These are phyloP conservation scores for Lasioglossum vierecki DNA, from an alignment of 2,888 invertebrate species.

Conservation along the genomic window DNA sequence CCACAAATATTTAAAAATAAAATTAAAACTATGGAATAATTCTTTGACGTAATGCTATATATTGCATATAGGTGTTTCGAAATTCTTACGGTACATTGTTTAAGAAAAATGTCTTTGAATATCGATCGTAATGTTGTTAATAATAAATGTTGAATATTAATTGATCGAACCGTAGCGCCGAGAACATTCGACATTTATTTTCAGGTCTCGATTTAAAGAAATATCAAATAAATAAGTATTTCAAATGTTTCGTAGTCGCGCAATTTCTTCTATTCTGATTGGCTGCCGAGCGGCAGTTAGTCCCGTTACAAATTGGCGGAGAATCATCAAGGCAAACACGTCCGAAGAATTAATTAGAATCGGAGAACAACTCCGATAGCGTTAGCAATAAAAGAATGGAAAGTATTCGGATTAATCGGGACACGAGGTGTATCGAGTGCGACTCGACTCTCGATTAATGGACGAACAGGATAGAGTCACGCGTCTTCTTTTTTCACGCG, in stretches of 20 bases:
- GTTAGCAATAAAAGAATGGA: background rate
- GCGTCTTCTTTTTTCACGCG: constrained; percentile 32
- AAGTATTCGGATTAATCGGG: background rate
- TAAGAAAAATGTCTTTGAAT: no score
- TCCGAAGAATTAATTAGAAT: background rate
- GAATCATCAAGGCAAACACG: background rate
- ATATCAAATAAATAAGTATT: background rate
- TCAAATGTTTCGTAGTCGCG: background rate
- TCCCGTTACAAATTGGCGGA: background rate
- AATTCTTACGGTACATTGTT: no score
- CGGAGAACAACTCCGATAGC: background rate
- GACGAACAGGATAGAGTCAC: constrained; percentile 21
- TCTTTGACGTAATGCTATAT: background rate
- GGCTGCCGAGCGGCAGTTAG: background rate
- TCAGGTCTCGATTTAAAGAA: no score
- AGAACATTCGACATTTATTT: no score
- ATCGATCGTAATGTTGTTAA: no score
- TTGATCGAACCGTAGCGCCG: no score
- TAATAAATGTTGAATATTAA: no score
- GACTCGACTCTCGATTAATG: constrained; percentile 8
- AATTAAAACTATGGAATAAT: background rate
- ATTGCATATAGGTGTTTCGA: no score
- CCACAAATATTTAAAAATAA: background rate
- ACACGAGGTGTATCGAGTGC: background rate
- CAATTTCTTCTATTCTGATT: background rate